Base-by-base conservation (phyloP, 1,140 invertebrate genomes). In the Achatina immaculata region DNA sequence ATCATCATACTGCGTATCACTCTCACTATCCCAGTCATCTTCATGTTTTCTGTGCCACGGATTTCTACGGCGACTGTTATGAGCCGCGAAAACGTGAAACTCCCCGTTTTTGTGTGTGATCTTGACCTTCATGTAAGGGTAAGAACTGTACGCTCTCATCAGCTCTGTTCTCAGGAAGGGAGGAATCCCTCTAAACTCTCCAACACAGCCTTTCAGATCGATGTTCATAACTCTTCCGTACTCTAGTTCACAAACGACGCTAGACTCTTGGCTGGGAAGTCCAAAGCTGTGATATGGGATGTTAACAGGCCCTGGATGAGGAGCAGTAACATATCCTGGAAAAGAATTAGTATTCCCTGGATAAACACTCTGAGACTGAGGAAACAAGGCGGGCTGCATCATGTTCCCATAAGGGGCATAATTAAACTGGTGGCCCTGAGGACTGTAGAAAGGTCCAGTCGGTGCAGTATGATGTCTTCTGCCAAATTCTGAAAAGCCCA, bases 41-140 rank as follows among this genome's bases (percentile, higher is more conserved):
- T 72, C 62, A 55, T 68, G 28, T 28, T 28, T 43, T 40, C 36
- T 19, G 36, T 34, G 21, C 7, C 78, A 7, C 1, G 24, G 55
- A 24, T 36, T 40, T 21, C 28, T 31, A 6, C 65, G 36, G 1
- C 55, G 80, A 19, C 28, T 31, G 6, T 65, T 43, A 34, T 77
- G 81, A 4, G 19, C 73, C 24, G 83, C 83, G 58, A 81, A 82
- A 48, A 85, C 79, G 51, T 85, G 81, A 55, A 68, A 83, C 65
- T 85, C 76, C 28, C 82, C 83, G 7, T 73, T 69, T 48, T 81
- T 71, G 1, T 36, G 43, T 48, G 40, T 72, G 14, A 85, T 48
- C 31, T 79, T 78, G 21, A 85, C 74, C 21, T 83, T 77, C n/a
- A 80, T 83, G 43, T 43, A 31, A 4, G 81, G 82, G 75, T 77